Evolutionary conservation across 2,113 vertebrate species (phyloP), one percentile per base, ranked within the genome.

Genomic region (Lycaon pictus): DNA sequence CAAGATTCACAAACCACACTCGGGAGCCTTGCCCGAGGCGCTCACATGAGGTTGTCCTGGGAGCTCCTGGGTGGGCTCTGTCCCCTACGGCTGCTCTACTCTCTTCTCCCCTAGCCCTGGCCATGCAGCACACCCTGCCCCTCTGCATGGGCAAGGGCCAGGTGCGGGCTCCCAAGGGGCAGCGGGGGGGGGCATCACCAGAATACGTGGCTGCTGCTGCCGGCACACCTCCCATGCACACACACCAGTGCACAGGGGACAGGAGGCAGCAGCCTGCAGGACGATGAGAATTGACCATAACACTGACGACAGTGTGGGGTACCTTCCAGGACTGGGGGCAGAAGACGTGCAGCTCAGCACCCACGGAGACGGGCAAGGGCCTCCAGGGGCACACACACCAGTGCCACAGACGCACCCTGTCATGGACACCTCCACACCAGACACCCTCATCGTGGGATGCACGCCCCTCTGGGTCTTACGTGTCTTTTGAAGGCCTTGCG

Each of bases 401-500:
- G 43, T 43, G 43, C 43, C 43, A 43, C 43, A 43, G 43, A 43
- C 1, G 43, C 43, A 43, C 43, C 43, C 43, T 43, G 3, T 17
- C 48, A 53, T 2, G 1, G 48, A 17, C 22, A 11, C 9, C 0
- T 13, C 56, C 72, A 11, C 0, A n/a, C 11, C 43, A 0, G 69
- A 76, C 74, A 9, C 29, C 72, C 51, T 55, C 17, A 4, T 2
- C 29, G 0, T 20, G 76, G 16, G 6, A 19, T 37, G 4, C 22
- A 22, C 1, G 1, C 7, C 8, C 65, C 20, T 53, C 1, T 0
- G 58, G 92, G 29, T 19, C 98, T 97, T 97, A 99, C 99, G 51
- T 99, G 98, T 99, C 98, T 99, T 74, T 63, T 98, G 96, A 99
- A 99, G 27, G 97, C 11, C 95, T 92, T 99, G 88, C 87, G 99